Percentiles rank a stretch among this genome's conserved stretches.
These are phyloP conservation scores for Panzeria rudis DNA, from an alignment of 2,888 invertebrate species.

Conservation along the genomic window DNA sequence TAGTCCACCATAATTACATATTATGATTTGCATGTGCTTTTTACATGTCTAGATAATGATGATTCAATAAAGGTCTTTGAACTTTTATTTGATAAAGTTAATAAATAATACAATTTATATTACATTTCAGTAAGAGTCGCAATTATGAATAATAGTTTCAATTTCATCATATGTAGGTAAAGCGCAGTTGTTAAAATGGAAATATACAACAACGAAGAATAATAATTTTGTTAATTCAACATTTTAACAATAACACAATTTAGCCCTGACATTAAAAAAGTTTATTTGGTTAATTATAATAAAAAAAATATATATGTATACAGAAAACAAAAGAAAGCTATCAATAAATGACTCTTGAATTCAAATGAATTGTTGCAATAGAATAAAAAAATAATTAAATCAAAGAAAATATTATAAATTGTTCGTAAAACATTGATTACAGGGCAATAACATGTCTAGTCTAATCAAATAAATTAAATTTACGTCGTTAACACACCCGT, in stretches of 20 bases:
- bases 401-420: not conserved
- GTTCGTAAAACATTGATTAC: not conserved
- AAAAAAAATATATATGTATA: not conserved
- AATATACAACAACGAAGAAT: not conserved
- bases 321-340: conserved; percentile 1
- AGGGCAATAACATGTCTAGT: not conserved
- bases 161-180: conserved; percentile 5
- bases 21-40: conserved; percentile 40
- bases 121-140: not conserved
- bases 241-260: conserved; percentile 38
- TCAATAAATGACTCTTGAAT: conserved; percentile 17
- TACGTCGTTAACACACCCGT: no score
- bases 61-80: conserved; percentile 53
- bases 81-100: conserved; percentile 47
- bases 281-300: conserved; percentile 5
- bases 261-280: conserved; percentile 62
- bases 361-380: not conserved
- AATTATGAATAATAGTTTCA: conserved; percentile 49
- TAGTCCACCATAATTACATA: conserved; percentile 24
- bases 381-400: not conserved
- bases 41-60: conserved; percentile 40
- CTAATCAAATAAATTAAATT: no score
- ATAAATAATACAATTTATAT: conserved; percentile 22
- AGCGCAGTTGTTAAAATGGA: not conserved
- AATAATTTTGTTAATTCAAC: conserved; percentile 35